Evolutionary conservation across 2,888 invertebrate genomes (phyloP).

Genomic region (Bhutanitis thaidina): DNA sequence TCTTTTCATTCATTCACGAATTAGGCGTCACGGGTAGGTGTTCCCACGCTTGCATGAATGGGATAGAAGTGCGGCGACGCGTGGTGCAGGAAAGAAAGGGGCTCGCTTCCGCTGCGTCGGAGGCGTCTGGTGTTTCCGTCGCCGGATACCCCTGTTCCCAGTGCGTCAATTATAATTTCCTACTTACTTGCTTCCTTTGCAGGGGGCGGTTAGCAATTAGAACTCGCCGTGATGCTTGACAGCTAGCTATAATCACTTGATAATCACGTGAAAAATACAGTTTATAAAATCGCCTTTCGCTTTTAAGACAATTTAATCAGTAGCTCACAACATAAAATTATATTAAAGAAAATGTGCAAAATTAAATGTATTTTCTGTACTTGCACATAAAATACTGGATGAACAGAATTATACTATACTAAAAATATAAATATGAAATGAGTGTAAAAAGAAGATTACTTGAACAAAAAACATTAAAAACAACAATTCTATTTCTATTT

Average conservation of each 20-base stretch:
- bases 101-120: conserved; percentile 63
- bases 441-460: too few relatives aligned
- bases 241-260: neutral
- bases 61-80: conserved; percentile 36
- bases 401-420: too few relatives aligned
- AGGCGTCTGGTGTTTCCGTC: conserved; percentile 63
- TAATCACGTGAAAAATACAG: too few relatives aligned
- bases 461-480: too few relatives aligned
- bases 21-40: conserved; percentile 58
- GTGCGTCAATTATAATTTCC: conserved; percentile 72
- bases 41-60: conserved; percentile 68
- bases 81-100: conserved; percentile 64
- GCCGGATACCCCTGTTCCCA: conserved; percentile 68
- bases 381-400: too few relatives aligned
- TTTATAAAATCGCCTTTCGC: too few relatives aligned
- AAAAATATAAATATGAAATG: too few relatives aligned
- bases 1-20: conserved; percentile 66
- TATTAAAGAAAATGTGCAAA: too few relatives aligned
- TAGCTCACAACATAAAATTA: too few relatives aligned
- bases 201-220: conserved; percentile 31
- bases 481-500: too few relatives aligned
- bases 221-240: conserved; percentile 7
- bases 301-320: too few relatives aligned
- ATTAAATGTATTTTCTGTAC: too few relatives aligned
- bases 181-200: conserved; percentile 62